Conservation (phyloP, 64 coral and sea anemone genomes). For the Orbicella faveolata region DNA sequence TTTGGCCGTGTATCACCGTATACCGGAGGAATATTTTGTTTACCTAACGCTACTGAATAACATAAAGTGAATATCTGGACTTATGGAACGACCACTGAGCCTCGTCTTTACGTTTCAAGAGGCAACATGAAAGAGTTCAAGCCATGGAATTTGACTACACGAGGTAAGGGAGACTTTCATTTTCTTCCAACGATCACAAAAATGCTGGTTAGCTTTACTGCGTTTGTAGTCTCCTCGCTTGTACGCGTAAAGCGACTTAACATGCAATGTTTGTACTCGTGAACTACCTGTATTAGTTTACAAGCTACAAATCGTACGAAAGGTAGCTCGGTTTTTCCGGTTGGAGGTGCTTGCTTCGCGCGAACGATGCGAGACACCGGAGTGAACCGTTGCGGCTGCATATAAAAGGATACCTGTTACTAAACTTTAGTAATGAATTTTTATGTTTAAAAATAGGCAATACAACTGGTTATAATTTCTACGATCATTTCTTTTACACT, state of each 20-base stretch:
- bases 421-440: too few species aligned
- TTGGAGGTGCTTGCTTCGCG: background rate
- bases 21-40: background rate
- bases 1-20: background rate
- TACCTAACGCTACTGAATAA: background rate
- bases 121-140: background rate
- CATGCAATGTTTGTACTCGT: background rate
- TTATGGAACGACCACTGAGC: slow-evolving; percentile 7
- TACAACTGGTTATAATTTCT: too few species aligned
- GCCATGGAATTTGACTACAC: background rate
- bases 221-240: background rate
- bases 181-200: background rate
- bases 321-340: background rate
- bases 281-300: background rate
- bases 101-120: background rate
- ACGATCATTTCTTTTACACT: too few species aligned
- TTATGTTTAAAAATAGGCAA: too few species aligned
- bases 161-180: background rate
- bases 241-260: background rate
- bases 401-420: too few species aligned
- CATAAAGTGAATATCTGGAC: background rate
- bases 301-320: background rate
- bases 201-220: background rate
- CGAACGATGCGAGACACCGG: background rate
- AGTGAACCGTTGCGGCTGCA: too few species aligned